These are phyloP conservation scores for Fulmarus glacialis DNA, from an alignment of 2,113 vertebrate genomes.

Conservation along the genomic window DNA sequence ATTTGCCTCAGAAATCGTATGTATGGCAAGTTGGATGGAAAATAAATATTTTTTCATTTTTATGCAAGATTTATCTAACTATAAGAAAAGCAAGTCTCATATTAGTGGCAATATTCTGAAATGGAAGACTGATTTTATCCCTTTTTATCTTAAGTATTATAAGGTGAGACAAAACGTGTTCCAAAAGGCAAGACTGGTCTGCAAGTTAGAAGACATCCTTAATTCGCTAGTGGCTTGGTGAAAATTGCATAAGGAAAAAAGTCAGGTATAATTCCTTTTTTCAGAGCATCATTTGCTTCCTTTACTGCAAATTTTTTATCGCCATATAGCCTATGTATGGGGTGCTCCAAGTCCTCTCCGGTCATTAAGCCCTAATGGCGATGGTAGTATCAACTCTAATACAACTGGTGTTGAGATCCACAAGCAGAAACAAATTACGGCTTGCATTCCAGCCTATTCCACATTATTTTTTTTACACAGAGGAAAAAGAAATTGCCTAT, in stretches of 20 bases:
- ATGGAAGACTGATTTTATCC: background rate
- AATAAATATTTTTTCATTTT: background rate
- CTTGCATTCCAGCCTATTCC: background rate
- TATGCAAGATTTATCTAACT: background rate
- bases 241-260: background rate
- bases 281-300: background rate
- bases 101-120: background rate
- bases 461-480: background rate
- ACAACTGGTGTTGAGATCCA: background rate
- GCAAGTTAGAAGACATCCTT: background rate
- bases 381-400: background rate
- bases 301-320: background rate
- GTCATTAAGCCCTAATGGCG: accelerated
- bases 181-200: background rate
- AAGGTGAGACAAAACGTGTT: background rate
- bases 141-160: background rate
- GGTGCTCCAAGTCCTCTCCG: background rate
- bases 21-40: background rate
- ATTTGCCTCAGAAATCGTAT: background rate
- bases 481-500: background rate
- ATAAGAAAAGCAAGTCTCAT: background rate
- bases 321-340: background rate
- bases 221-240: background rate
- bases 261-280: background rate
- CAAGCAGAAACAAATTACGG: background rate